Evolutionary conservation across 1,140 invertebrate species (phyloP), one percentile per base, ranked within the genome.

Genomic region (Drosophila repletoides): DNA sequence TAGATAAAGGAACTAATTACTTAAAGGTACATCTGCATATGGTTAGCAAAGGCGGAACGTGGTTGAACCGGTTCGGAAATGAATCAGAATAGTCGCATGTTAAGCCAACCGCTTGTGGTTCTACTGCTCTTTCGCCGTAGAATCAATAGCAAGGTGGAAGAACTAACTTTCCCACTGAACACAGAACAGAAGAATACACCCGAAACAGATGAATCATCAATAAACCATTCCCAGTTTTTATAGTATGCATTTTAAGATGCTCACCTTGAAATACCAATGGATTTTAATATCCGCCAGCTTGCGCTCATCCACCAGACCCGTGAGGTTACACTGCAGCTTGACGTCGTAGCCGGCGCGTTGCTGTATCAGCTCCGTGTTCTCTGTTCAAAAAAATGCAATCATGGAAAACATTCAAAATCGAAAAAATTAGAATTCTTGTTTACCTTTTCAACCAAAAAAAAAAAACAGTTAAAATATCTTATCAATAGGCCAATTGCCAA

Each of bases 191-290:
- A n/a, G n/a, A n/a, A n/a, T n/a, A n/a, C n/a, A n/a, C n/a, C n/a
- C n/a, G n/a, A n/a, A n/a, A n/a, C n/a, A n/a, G n/a, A n/a, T n/a
- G n/a, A n/a, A n/a, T n/a, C n/a, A n/a, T n/a, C n/a, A n/a, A n/a
- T n/a, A n/a, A n/a, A n/a, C n/a, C n/a, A n/a, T n/a, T n/a, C n/a
- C n/a, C n/a, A n/a, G n/a, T n/a, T n/a, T n/a, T n/a, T n/a, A n/a
- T n/a, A 15, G 26, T n/a, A 3, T 1, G 1, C 22, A 19, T 10
- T 4, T 46, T 1, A 10, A 5, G 2, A 1, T 10, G 15, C 55
- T 12, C 33, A 89, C 88, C 69, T 89, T 89, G 10, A 89, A 89
- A 53, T 69, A 89, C 88, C 88, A 89, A 43, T 88, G 72, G 46
- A 89, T 84, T 26, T 83, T 80, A 1, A 80, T 87, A 9, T 81